These are phyloP conservation scores for Gymnorhina tibicen DNA, from an alignment of 2,113 vertebrate genomes.

Conservation along the genomic window DNA sequence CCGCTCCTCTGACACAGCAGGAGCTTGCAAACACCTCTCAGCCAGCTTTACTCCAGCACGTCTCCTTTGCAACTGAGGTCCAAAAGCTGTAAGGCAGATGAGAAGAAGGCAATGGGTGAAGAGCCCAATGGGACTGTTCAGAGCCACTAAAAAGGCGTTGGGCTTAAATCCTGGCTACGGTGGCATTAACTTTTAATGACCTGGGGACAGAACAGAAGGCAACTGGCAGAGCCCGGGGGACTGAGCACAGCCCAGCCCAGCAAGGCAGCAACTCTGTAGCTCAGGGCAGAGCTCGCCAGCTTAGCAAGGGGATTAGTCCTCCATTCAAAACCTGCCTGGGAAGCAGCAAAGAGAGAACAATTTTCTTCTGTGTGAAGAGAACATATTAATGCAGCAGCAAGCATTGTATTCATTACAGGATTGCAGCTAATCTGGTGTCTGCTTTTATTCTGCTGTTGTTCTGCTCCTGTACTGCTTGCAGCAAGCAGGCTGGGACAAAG, in stretches of 20 bases:
- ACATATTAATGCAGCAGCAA: constrained; percentile 20
- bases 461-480: constrained; percentile 20
- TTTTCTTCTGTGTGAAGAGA: constrained; percentile 8
- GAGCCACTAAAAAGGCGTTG: not conserved
- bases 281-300: not conserved
- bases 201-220: not conserved
- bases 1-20: not conserved
- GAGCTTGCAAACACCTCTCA: not conserved
- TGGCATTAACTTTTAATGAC: not conserved
- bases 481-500: not conserved
- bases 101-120: not conserved
- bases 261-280: not conserved
- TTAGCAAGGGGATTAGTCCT: constrained; percentile 30
- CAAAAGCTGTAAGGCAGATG: not conserved
- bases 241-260: accelerated
- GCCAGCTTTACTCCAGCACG: not conserved
- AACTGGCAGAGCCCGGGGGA: not conserved
- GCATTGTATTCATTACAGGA: constrained; percentile 56
- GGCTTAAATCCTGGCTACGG: not conserved
- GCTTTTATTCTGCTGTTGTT: constrained; percentile 47
- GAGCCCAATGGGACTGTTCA: not conserved
- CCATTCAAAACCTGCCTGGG: constrained; percentile 25
- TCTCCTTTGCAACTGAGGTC: not conserved
- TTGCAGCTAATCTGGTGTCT: constrained; percentile 57
- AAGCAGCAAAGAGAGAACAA: constrained; percentile 2